Evolutionary conservation across 2,888 invertebrate species (phyloP).

Genomic region (Sycophila texana): DNA sequence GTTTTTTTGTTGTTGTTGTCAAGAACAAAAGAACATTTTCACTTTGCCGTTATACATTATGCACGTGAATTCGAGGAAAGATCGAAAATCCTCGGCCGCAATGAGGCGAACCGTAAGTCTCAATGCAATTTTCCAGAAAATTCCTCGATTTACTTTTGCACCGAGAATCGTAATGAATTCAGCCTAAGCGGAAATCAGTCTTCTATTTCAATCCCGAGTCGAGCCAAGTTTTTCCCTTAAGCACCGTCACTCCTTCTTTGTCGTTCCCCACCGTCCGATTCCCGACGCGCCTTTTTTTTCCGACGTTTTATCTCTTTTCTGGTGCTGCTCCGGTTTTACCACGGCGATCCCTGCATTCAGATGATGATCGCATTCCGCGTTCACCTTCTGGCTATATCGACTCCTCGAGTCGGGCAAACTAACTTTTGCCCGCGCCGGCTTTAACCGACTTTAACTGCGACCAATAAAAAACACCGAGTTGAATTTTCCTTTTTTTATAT

Average conservation of each 20-base stretch:
- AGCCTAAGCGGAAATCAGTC: slow-evolving; percentile 1
- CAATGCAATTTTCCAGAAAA: too few relatives aligned
- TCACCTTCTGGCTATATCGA: neutral
- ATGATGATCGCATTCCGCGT: slow-evolving; percentile 24
- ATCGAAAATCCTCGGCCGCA: too few relatives aligned
- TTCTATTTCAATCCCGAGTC: neutral
- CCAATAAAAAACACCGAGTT: neutral
- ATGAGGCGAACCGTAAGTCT: too few relatives aligned
- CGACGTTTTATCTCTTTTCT: slow-evolving; percentile 5
- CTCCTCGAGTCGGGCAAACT: neutral
- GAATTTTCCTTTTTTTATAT: neutral
- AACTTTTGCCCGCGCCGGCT: neutral
- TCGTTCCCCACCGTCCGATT: neutral
- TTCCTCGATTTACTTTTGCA: too few relatives aligned
- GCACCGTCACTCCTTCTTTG: neutral
- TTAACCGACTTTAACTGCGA: neutral
- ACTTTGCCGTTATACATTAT: too few relatives aligned
- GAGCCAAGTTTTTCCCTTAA: neutral
- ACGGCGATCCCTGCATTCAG: neutral
- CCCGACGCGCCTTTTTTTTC: neutral
- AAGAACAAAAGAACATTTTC: too few relatives aligned
- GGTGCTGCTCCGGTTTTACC: slow-evolving; percentile 20
- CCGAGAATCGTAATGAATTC: neutral
- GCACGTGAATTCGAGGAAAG: too few relatives aligned
- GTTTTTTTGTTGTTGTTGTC: too few relatives aligned